These are phyloP conservation scores for Macrotus californicus DNA, from an alignment of 2,113 vertebrate species.

Conservation along the genomic window DNA sequence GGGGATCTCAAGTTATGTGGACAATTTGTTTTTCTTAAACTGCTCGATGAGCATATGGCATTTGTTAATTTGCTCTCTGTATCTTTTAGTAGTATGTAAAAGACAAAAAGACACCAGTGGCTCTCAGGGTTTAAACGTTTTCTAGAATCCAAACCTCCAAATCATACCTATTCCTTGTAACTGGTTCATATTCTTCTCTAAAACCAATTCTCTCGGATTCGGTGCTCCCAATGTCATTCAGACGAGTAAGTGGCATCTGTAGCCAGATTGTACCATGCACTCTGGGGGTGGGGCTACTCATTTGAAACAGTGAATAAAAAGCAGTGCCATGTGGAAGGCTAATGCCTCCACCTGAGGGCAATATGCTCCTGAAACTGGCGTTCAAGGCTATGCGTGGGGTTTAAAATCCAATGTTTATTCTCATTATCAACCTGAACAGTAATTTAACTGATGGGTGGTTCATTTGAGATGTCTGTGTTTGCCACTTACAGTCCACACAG, in stretches of 20 bases:
- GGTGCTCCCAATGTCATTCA: background rate
- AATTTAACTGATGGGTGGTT: conserved; percentile 47
- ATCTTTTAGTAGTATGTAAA: background rate
- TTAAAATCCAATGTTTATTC: conserved; percentile 43
- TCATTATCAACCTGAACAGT: conserved; percentile 45
- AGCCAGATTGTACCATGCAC: background rate
- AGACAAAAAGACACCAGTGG: background rate
- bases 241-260: background rate
- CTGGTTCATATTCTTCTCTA: background rate
- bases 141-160: background rate
- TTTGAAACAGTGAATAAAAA: conserved; percentile 40
- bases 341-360: background rate
- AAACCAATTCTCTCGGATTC: conserved; percentile 46
- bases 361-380: background rate
- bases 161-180: background rate
- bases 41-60: background rate
- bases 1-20: background rate
- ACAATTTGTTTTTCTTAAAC: conserved; percentile 6
- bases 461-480: conserved; percentile 21
- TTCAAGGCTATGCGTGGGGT: background rate
- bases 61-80: background rate
- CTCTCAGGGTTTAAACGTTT: conserved; percentile 5
- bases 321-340: background rate
- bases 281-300: background rate
- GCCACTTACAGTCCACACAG: conserved; percentile 53